These are phyloP conservation scores for Platycheirus albimanus DNA, from an alignment of 2,888 invertebrate species.

Conservation along the genomic window DNA sequence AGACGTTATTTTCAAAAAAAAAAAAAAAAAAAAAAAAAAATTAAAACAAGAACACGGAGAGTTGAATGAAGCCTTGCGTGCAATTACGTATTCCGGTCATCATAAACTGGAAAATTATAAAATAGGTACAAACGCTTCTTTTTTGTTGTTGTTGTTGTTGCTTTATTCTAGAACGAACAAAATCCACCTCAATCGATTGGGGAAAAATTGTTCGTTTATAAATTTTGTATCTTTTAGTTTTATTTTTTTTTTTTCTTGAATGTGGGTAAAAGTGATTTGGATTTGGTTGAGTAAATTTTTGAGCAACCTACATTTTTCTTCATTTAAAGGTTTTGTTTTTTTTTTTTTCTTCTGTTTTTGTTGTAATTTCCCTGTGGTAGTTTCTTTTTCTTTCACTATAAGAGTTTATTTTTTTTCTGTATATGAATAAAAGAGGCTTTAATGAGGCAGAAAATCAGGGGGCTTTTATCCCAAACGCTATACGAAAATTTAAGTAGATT, in stretches of 20 bases:
- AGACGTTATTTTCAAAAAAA: too few relatives aligned
- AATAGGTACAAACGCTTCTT: constrained; percentile 24
- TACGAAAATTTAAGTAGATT: constrained; percentile 37
- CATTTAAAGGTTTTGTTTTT: background rate
- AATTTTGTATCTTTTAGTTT: background rate
- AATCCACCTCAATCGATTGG: background rate
- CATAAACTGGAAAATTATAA: constrained; percentile 65
- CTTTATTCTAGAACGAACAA: background rate
- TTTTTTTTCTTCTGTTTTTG: background rate
- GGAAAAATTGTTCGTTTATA: constrained; percentile 4
- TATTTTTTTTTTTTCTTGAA: background rate
- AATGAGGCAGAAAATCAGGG: constrained; percentile 61
- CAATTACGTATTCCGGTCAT: constrained; percentile 72
- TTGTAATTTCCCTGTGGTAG: background rate
- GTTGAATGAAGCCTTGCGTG: constrained; percentile 65
- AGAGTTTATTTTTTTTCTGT: background rate
- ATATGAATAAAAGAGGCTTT: constrained; percentile 26
- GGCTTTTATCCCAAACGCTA: constrained; percentile 25
- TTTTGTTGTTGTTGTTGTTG: background rate
- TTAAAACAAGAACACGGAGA: constrained; percentile 58
- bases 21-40: background rate
- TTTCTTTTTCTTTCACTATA: constrained; percentile 1
- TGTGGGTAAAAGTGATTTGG: constrained; percentile 34
- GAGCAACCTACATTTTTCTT: constrained; percentile 36
- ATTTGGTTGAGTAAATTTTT: constrained; percentile 48